phyloP scores from a whole-genome alignment of 2,797 vertebrate genomes.

The Phataginus tetradactyla region DNA sequence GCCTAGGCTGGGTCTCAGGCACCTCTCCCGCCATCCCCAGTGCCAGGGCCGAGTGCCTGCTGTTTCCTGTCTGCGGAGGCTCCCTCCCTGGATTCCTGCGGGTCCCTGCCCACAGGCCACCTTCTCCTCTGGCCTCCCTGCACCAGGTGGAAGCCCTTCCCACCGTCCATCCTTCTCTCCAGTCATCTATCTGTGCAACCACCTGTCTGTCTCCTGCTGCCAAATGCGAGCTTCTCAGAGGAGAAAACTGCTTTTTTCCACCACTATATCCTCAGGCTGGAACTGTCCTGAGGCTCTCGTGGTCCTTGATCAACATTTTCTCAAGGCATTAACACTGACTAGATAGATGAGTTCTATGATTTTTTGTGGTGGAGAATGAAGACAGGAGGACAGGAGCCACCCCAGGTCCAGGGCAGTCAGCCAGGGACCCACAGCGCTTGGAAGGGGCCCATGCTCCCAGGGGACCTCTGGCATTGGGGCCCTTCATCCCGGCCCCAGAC shows the following conservation, averaged over 20 bases:
- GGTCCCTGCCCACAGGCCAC: neutral
- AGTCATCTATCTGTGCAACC: neutral
- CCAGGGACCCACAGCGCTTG: neutral
- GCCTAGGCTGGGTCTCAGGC: neutral
- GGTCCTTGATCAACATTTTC: neutral
- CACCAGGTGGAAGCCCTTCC: too few relatives aligned
- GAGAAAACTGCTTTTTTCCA: too few relatives aligned
- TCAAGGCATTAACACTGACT: too few relatives aligned
- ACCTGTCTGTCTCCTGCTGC: neutral
- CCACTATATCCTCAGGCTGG: neutral
- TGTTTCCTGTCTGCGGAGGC: neutral
- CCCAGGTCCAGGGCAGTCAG: rapidly evolving
- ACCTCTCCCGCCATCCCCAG: neutral
- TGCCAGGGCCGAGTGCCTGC: too few relatives aligned
- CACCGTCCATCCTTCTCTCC: too few relatives aligned
- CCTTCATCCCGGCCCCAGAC: neutral
- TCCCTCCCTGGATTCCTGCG: neutral
- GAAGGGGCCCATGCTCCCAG: neutral
- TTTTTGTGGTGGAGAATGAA: neutral
- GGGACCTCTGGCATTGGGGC: neutral
- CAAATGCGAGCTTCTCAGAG: neutral
- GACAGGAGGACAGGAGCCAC: neutral
- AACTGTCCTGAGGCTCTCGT: rapidly evolving
- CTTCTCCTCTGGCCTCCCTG: too few relatives aligned
- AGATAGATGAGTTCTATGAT: too few relatives aligned